These are phyloP conservation scores for Eubucco bourcierii DNA, from an alignment of 2,113 vertebrate species.

Conservation along the genomic window DNA sequence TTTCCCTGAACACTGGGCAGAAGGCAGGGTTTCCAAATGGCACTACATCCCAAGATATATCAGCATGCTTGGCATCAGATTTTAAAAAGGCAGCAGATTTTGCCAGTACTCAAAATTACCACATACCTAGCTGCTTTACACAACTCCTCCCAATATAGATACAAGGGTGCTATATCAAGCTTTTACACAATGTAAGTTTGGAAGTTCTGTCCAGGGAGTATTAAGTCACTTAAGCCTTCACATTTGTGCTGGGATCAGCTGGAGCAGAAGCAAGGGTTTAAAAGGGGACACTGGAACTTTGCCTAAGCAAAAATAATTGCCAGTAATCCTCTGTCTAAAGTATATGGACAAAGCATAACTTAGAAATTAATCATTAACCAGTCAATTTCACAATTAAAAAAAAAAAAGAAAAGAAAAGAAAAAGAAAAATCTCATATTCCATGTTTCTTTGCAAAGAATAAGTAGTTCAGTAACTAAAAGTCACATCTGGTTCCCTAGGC, in stretches of 20 bases:
- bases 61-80: conserved; percentile 8
- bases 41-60: neutral
- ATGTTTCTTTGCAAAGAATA: conserved; percentile 2
- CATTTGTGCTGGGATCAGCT: conserved; percentile 27
- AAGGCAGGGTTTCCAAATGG: conserved; percentile 8
- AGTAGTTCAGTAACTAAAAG: neutral
- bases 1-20: neutral
- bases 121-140: neutral
- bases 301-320: neutral
- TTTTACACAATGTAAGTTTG: conserved; percentile 1
- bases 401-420: too few species aligned
- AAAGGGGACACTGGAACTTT: conserved; percentile 22
- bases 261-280: conserved; percentile 13
- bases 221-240: conserved; percentile 16
- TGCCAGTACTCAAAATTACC: neutral
- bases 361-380: neutral
- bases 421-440: neutral
- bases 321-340: conserved; percentile 22
- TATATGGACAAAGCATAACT: neutral
- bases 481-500: neutral
- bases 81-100: neutral
- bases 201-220: neutral
- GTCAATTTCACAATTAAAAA: conserved; percentile 46
- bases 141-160: conserved; percentile 1
- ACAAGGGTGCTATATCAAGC: conserved; percentile 6